Evolutionary conservation across 2,888 invertebrate species (phyloP), one percentile per base, ranked within the genome.

Genomic region (Drosophila formosana): DNA sequence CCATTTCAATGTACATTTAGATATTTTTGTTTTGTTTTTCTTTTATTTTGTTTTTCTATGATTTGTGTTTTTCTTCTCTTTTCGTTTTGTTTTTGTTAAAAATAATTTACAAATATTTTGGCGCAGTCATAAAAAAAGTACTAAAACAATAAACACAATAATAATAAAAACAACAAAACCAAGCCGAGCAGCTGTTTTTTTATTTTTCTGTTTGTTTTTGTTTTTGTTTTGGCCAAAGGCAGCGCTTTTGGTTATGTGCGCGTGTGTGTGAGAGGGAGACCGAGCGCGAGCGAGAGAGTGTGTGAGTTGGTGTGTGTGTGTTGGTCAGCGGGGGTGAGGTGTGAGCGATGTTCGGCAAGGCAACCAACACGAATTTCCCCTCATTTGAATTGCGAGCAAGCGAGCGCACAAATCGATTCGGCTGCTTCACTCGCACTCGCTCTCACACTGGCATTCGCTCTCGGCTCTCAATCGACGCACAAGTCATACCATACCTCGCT

Each of bases 41-140:
- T 53, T 66, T 62, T 56, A 30, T 50, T 63, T 68, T 57, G 37
- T 34, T 70, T 52, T 60, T 45, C 69, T 71, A 73, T 69, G 66
- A 75, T 57, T 68, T 46, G 11, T 37, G 11, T 37, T 18, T 18
- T 18, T 18, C 18, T 1, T 18, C 2, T 18, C 18, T 18, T 18
- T 18, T 18, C 18, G 18, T 18, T 34, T 34, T 34, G 11, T 34
- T 78, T 75, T 66, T 18, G 18, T 18, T 61, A 66, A 66, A 72
- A 72, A 80, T 74, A 86, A 88, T 85, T 85, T 83, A 88, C 80
- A 83, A 81, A 81, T 81, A 87, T 87, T 82, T 82, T 88, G 79
- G 85, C 79, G 88, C 73, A 84, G 72, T 77, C 66, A 68, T 69
- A 80, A 66, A 80, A 74, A 68, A 32, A 28, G 47, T 49, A 70